Evolutionary conservation across 2,888 invertebrate genomes (phyloP), one percentile per base, ranked within the genome.

Genomic region (Sycophila texana): DNA sequence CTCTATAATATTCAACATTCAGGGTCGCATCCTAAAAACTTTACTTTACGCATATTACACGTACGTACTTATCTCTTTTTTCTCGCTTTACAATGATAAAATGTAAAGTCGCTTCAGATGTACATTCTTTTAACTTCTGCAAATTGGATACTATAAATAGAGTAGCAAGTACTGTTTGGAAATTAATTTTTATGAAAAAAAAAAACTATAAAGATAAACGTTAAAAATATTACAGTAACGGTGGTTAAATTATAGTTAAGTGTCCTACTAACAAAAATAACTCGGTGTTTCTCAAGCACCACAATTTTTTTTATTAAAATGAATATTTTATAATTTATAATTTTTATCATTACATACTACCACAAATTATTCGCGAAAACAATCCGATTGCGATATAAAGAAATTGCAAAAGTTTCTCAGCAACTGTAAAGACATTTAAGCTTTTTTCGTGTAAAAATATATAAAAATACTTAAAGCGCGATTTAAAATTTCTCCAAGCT

Each of bases 301-400:
- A 70, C 39, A 58, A 66, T 57, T 39, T 70, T 57, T 55, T 70
- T 70, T 67, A 53, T 53, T 66, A 10, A 20, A 26, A 47, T 67
- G 51, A 26, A 26, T 66, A 14, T 4, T 66, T 66, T 66, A 66
- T 67, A 67, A 67, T 67, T 70, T 58, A 70, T 70, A 57, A 58
- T 70, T 39, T 30, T 58, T 39, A 14, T 39, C 57, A 70, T 20
- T 67, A 22, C 60, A 60, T 22, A 20, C 13, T 60, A 22, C 22
- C 26, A 22, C 26, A 60, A 53, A 53, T 53, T 53, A 53, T 14
- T 61, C 16, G 39, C 39, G 26, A 61, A 61, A 61, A 61, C 39
- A 61, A 30, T 61, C n/a, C n/a, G 60, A 26, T 1, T 39, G 10
- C 10, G 7, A 7, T 39, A 10, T 39, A 39, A 39, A 39, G 12